Conservation (phyloP, 2,113 vertebrate species). For the Clarias macrocephalus region DNA sequence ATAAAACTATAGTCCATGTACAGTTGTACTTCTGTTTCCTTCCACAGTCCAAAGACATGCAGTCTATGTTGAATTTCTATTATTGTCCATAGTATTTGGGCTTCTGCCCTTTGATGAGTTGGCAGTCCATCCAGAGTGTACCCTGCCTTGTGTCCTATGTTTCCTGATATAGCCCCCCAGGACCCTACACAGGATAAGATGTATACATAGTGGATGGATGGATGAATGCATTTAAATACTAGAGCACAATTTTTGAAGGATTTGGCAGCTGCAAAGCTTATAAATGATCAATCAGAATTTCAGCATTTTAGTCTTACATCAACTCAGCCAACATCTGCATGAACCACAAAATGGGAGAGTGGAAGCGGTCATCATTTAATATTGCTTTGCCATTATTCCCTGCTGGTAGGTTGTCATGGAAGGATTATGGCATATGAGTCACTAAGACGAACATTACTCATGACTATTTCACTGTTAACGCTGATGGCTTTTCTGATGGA, state of each 20-base stretch:
- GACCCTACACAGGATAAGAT: too few relatives aligned
- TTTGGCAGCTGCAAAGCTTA: background rate
- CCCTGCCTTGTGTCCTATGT: too few relatives aligned
- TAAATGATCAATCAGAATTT: slow-evolving; percentile 20
- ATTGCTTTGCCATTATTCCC: background rate
- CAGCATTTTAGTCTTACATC: background rate
- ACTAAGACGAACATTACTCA: slow-evolving; percentile 14
- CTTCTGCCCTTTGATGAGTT: too few relatives aligned
- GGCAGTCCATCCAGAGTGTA: too few relatives aligned
- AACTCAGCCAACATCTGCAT: slow-evolving; percentile 19
- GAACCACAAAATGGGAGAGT: slow-evolving; percentile 1
- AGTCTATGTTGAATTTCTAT: too few relatives aligned
- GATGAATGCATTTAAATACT: background rate
- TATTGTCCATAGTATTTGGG: too few relatives aligned
- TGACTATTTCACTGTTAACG: slow-evolving; percentile 3
- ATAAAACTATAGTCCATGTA: too few relatives aligned
- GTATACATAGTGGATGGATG: too few relatives aligned
- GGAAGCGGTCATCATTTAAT: background rate
- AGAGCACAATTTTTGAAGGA: background rate
- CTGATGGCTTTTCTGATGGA: background rate
- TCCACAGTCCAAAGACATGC: too few relatives aligned
- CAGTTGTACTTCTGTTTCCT: too few relatives aligned
- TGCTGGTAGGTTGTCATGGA: background rate
- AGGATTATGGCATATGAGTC: slow-evolving; percentile 15
- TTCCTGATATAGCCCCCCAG: too few relatives aligned